Evolutionary conservation across 2,888 invertebrate genomes (phyloP), one percentile per base, ranked within the genome.

Genomic region (Cerastoderma edule): DNA sequence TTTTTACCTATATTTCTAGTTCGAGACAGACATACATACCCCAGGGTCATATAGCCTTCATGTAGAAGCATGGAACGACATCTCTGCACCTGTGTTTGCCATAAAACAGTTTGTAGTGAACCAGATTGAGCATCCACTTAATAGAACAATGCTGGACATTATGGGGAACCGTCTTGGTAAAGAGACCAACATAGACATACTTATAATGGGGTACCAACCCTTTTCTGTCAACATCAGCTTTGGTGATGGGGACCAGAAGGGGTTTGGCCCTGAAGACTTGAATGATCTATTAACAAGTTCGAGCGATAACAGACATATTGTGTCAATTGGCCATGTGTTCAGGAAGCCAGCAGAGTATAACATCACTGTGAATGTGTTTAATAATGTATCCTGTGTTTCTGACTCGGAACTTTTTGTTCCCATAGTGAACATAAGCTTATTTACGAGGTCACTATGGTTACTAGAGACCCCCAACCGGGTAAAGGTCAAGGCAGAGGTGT

Each of bases 311-410:
- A 16, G 50, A 27, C 68, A 69, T 67, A 8, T 44, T 46, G 46
- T 74, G 27, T 48, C 30, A 35, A 10, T 88, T 2, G 24, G 67
- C 1, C 88, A 89, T 67, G 30, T 67, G 0, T 90, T 85, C 48
- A 24, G 39, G 0, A 48, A 53, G 0, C 66, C 78, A 16, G 89
- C 89, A 6, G 76, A 72, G 1, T 91, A 88, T 79, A 78, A 82
- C 16, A 78, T 91, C 10, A 78, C 68, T 0, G 86, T 89, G 2
- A 86, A 82, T 33, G 85, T 89, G 2, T 87, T 84, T 24, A 90
- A 89, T 71, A 68, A 72, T 5, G 79, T 89, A 4, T 87, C 87
- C 27, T 71, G 44, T 22, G 67, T 84, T 5, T 44, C 64, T 0
- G 72, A 75, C 6, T 75, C 66, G 2, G 79, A 76, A 16, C 53